Base-by-base conservation (phyloP, 2,797 vertebrate species). In the Threskiornis aethiopicus region DNA sequence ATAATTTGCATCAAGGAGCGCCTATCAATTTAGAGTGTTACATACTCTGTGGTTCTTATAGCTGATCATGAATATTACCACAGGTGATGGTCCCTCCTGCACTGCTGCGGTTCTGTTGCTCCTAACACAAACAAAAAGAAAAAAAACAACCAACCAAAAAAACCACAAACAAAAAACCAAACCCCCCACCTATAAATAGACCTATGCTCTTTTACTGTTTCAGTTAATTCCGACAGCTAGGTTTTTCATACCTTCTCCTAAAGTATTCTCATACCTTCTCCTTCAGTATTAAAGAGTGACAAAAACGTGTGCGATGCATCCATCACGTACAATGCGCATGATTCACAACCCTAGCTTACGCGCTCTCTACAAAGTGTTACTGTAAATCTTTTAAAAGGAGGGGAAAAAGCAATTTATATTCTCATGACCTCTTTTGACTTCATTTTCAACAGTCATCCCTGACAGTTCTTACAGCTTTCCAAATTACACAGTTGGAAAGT, bases 361-460 rank as follows among this genome's bases (percentile, higher is more conserved):
- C 31, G 10, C 2, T 33, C 83, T 49, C 76, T 13, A 59, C 54
- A 47, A 78, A 64, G 12, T 2, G 26, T n/a, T 75, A 44, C 6
- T 79, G 37, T 57, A 81, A 52, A 81, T 88, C 79, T 85, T 90
- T 33, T 64, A 47, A 24, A 67, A 62, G 44, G 41, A 85, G n/a
- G 8, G 9, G 10, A 1, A 6, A 83, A 83, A 62, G 62, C 79
- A 77, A 90, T 96, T 84, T 83, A 35, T 80, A 42, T 59, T 83
- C 85, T 83, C 39, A 9, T 5, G 42, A 93, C 79, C 90, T 80
- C 88, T 86, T 93, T 4, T 67, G 90, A 67, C 85, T 95, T 73
- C 41, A 77, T 62, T 94, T 96, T 51, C 84, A 80, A 9, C 70
- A 79, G 51, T 11, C 75, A 18, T 4, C 41, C 76, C 76, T 78